phyloP scores from a whole-genome alignment of 1,140 invertebrate genomes.

The Rhyacophila brunnea region DNA sequence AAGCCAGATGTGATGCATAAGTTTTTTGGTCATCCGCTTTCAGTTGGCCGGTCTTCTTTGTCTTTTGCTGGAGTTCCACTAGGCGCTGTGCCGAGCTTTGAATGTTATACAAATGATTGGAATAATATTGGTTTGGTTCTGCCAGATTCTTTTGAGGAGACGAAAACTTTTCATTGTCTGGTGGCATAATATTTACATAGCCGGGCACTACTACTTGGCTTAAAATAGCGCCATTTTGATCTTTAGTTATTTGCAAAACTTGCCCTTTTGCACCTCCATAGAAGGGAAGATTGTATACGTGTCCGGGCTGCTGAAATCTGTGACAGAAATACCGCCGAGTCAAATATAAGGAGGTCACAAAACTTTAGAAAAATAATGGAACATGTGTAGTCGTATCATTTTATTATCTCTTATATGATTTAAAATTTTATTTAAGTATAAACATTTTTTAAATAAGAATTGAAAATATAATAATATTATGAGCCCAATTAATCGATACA shows the following conservation, averaged over 20 bases:
- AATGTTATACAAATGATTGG: slow-evolving; percentile 43
- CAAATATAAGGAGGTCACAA: no score
- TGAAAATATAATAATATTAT: no score
- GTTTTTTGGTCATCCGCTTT: slow-evolving; percentile 45
- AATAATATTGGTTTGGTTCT: slow-evolving; percentile 6
- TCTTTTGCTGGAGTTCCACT: slow-evolving; percentile 51
- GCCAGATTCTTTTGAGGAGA: neutral
- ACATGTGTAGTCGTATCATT: no score
- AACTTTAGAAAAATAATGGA: no score
- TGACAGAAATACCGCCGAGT: neutral
- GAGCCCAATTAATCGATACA: no score
- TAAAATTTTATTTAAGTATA: no score
- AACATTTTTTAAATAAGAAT: no score
- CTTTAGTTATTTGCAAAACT: slow-evolving; percentile 59
- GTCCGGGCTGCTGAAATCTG: slow-evolving; percentile 17
- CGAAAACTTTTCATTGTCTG: slow-evolving; percentile 2
- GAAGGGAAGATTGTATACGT: slow-evolving; percentile 48
- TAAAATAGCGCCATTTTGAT: slow-evolving; percentile 51
- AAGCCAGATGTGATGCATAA: slow-evolving; percentile 48
- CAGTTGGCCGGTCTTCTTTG: slow-evolving; percentile 49
- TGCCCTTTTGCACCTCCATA: slow-evolving; percentile 68
- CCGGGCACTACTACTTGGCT: slow-evolving; percentile 51
- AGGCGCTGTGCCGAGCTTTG: slow-evolving; percentile 50
- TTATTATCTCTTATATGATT: no score
- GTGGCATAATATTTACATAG: slow-evolving; percentile 12